Evolutionary conservation across 30 jellyfish, hydroid and myxozoan species (phyloP), one percentile per base, ranked within the genome.

Genomic region (Clytia hemisphaerica): DNA sequence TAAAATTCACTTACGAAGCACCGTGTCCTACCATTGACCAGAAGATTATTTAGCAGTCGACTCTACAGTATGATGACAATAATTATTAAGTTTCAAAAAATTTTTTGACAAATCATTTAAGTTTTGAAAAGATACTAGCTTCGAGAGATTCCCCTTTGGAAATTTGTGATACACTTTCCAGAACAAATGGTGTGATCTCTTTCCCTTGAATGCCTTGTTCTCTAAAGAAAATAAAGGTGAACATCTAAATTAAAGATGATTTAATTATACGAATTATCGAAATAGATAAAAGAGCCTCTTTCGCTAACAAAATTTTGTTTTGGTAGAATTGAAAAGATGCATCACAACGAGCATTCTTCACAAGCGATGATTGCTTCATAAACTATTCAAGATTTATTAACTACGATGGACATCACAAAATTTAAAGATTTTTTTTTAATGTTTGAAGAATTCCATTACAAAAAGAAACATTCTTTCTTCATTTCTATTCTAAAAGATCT

Each of bases 171-270:
- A 87, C 88, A 47, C 60, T 50, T 12, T 79, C 83, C 45, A 87
- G 60, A 21, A 87, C 78, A 59, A 71, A 87, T 18, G 96, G 96
- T 0, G 96, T 87, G 34, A 79, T 81, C 12, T 79, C 87, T 40
- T 79, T 87, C 1, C 96, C 96, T 35, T 26, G 49, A 6, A 87
- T 57, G 15, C 63, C 61, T 27, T 47, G 37, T 37, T 42, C 26
- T 37, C 96, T 85, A 53, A 0, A 27, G 51, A 29, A 4, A 65
- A 68, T 1, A 28, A 4, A 58, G n/a, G 53, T n/a, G 53, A 40
- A 9, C 53, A 40, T 10, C 53, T 9, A 40, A 40, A 40, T 40
- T 40, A 9, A 9, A 9, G 15, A 40, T 40, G n/a, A n/a, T 40
- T 40, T 40, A n/a, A 40, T n/a, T n/a, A 40, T 40, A 40, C n/a